Conservation (phyloP, 1,140 invertebrate genomes). For the Meloidogyne floridensis region DNA sequence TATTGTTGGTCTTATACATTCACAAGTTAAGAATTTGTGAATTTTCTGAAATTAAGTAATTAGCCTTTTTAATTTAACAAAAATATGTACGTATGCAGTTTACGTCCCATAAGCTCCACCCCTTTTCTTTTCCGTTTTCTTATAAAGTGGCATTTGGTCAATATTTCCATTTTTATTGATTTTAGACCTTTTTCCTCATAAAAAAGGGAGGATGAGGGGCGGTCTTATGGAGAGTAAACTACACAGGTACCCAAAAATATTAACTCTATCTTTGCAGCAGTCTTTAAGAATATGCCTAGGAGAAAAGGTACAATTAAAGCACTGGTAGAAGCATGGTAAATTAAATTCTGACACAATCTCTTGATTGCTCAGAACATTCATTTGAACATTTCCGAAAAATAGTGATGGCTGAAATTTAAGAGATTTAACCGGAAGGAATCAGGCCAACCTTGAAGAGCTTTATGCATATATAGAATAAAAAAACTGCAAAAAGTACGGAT, state of each 20-base stretch:
- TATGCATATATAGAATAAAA: background rate
- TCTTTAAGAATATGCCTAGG: background rate
- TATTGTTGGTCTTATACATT: constrained; percentile 12
- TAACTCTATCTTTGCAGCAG: background rate
- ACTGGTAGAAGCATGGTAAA: background rate
- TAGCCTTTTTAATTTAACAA: background rate
- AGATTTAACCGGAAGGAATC: background rate
- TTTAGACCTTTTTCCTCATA: no score
- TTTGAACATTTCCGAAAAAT: background rate
- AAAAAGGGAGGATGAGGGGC: no score
- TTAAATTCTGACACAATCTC: background rate
- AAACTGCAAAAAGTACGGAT: background rate
- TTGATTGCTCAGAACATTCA: background rate
- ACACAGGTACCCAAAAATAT: background rate
- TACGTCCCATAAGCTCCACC: no score
- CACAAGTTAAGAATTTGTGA: constrained; percentile 12
- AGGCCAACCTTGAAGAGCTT: background rate
- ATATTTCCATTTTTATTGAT: no score
- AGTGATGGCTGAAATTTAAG: background rate
- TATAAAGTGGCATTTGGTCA: no score
- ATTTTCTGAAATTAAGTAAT: background rate
- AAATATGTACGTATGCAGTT: no score
- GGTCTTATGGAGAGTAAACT: no score
- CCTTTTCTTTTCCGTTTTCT: no score
- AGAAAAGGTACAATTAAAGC: constrained; percentile 10